Conservation (phyloP, 2,113 vertebrate genomes). For the Fulica atra region DNA sequence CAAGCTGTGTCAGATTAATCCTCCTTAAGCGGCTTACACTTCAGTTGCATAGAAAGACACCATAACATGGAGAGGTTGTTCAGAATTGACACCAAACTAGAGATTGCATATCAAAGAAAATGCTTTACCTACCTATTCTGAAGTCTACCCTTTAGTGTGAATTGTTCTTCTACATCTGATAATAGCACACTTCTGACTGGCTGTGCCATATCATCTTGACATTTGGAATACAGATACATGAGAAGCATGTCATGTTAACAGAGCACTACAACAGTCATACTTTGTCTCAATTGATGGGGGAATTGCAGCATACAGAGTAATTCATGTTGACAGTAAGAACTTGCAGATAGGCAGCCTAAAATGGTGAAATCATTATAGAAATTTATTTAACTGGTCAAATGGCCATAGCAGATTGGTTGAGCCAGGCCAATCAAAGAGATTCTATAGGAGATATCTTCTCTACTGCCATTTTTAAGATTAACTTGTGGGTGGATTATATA, state of each 20-base stretch:
- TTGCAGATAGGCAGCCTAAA: constrained; percentile 56
- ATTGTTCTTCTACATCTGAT: background rate
- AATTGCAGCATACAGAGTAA: constrained; percentile 15
- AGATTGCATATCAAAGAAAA: background rate
- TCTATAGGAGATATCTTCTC: background rate
- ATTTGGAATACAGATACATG: background rate
- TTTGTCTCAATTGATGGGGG: constrained; percentile 37
- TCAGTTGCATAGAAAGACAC: background rate
- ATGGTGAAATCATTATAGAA: constrained; percentile 60
- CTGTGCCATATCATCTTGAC: background rate
- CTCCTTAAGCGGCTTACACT: background rate
- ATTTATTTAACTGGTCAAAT: constrained; percentile 49
- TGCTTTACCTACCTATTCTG: background rate
- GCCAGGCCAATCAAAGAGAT: background rate
- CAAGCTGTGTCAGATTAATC: background rate
- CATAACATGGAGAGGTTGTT: background rate
- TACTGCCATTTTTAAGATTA: background rate
- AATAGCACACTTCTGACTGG: background rate
- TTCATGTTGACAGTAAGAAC: constrained; percentile 53
- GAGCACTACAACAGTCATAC: constrained; percentile 1
- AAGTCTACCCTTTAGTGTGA: background rate
- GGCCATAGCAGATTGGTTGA: constrained; percentile 4
- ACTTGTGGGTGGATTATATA: background rate
- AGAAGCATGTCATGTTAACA: constrained; percentile 20
- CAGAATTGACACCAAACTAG: background rate